Evolutionary conservation across 1,140 invertebrate species (phyloP), one percentile per base, ranked within the genome.

Genomic region (Hypsibius dujardini): DNA sequence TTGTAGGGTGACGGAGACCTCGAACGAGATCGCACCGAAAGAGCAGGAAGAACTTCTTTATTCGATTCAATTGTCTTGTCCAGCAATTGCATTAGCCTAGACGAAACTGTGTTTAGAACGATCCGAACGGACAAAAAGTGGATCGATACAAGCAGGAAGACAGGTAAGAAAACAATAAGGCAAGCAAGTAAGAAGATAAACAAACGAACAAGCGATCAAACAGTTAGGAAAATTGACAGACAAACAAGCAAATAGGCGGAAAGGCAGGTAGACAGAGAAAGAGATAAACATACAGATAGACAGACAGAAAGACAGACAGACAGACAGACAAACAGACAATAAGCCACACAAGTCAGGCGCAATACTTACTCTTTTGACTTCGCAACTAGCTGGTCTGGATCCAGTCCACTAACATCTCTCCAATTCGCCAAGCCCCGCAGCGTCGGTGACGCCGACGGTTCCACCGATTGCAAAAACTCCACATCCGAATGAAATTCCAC

Each of bases 321-420:
- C n/a, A 56, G n/a, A 12, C 50, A 56, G n/a, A 56, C n/a, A 56
- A 56, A 56, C 50, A 56, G 50, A 7, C 7, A 56, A 56, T 12
- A 56, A 56, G n/a, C 7, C 7, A n/a, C 50, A 56, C 7, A 56
- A 56, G 0, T 56, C n/a, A 56, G n/a, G 7, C 7, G n/a, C 7
- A 56, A 56, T 56, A 56, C 50, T 56, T 67, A 67, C 62, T 67
- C 62, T 67, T 67, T 67, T 12, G 62, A 67, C 42, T 67, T 67
- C 12, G 62, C 62, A 45, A 67, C 45, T 12, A 67, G 62, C 12
- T 67, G 62, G 3, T 42, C 12, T 3, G 62, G 3, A 67, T 67
- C 62, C 12, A 67, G 12, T 42, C 45, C 62, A 12, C 62, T 42
- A 3, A 67, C 62, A 42, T 67, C 62, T 42, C 42, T 12, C 62